Evolutionary conservation across 2,113 vertebrate genomes (phyloP).

Genomic region (Rhinogobius similis): DNA sequence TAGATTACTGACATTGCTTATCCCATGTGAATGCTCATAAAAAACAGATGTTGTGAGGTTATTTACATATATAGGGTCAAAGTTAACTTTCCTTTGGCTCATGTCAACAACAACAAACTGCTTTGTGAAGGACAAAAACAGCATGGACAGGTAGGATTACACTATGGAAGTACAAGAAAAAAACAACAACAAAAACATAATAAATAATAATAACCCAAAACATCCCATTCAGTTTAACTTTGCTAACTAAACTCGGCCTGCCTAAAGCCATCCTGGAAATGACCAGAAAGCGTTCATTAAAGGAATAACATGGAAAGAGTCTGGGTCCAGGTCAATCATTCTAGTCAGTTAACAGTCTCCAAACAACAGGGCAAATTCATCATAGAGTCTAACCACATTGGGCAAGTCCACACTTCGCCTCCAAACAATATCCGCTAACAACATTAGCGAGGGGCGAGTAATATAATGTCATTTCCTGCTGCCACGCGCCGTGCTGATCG

Average conservation of each 20-base stretch:
- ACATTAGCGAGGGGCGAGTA: slow-evolving; percentile 67
- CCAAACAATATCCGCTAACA: slow-evolving; percentile 78
- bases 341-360: slow-evolving; percentile 70
- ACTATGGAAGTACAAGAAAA: no score
- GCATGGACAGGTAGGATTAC: no score
- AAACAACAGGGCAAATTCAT: slow-evolving; percentile 79
- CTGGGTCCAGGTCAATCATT: slow-evolving; percentile 72
- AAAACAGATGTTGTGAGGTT: no score
- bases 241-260: slow-evolving; percentile 51
- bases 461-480: slow-evolving; percentile 73
- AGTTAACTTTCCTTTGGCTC: no score
- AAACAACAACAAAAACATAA: no score
- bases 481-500: slow-evolving; percentile 68
- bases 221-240: slow-evolving; percentile 54
- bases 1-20: no score
- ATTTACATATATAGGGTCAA: no score
- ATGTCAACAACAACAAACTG: no score
- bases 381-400: slow-evolving; percentile 74
- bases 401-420: slow-evolving; percentile 60
- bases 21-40: no score
- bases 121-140: no score
- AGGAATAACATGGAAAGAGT: slow-evolving; percentile 65
- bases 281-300: slow-evolving; percentile 64
- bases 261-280: slow-evolving; percentile 55
- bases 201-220: slow-evolving; percentile 38